Evolutionary conservation across 1,140 invertebrate genomes (phyloP).

Genomic region (Arctopsyche grandis): DNA sequence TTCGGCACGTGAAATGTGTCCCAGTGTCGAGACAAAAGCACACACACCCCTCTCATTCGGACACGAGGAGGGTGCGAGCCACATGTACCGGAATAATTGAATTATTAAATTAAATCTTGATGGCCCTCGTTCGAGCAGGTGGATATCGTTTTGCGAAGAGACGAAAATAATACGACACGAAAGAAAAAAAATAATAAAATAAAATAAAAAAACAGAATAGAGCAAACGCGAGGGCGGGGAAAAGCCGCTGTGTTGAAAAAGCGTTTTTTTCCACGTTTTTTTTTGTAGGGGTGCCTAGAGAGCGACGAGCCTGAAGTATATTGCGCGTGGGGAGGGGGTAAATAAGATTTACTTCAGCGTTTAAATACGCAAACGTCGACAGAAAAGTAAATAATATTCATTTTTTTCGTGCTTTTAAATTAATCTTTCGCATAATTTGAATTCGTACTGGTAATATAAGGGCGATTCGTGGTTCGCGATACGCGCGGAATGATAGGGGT

Average conservation of each 20-base stretch:
- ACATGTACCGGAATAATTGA: constrained; percentile 41
- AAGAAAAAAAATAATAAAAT: background rate
- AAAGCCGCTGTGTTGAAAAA: background rate
- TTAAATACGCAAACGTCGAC: too few species aligned
- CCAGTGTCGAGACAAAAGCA: background rate
- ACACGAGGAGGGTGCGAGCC: background rate
- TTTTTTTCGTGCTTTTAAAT: too few species aligned
- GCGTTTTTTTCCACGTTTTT: background rate
- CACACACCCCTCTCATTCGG: constrained; percentile 1
- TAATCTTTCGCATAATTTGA: too few species aligned
- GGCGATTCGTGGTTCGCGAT: too few species aligned
- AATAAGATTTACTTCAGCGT: too few species aligned
- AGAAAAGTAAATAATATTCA: too few species aligned
- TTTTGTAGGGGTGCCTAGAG: too few species aligned
- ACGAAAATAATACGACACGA: constrained; percentile 1
- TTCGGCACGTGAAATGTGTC: constrained; percentile 1
- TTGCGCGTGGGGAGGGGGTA: too few species aligned
- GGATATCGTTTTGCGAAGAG: background rate
- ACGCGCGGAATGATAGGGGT: too few species aligned
- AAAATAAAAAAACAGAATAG: background rate
- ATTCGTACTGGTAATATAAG: too few species aligned
- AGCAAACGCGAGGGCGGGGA: background rate
- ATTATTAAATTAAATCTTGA: constrained; percentile 42
- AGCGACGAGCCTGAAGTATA: too few species aligned
- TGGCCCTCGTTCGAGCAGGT: constrained; percentile 23